These are phyloP conservation scores for Stictocephala bisonia DNA, from an alignment of 2,888 invertebrate genomes.

Conservation along the genomic window DNA sequence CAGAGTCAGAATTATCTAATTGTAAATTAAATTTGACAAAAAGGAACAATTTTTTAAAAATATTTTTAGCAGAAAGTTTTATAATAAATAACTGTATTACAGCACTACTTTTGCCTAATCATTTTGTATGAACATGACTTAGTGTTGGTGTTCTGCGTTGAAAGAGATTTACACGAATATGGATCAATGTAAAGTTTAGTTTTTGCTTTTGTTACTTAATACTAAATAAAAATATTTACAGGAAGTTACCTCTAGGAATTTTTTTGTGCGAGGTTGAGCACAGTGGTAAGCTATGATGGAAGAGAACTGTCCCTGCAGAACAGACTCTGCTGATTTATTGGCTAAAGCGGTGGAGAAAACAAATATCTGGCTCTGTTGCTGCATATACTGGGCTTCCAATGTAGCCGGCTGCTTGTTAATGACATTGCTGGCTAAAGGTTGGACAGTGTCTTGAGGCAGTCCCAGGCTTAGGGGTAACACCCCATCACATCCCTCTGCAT, in stretches of 20 bases:
- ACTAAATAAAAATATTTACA: not conserved
- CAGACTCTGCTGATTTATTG: slow-evolving; percentile 94
- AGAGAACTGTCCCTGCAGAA: slow-evolving; percentile 87
- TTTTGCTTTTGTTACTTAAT: too few species aligned
- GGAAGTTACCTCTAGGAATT: slow-evolving; percentile 83
- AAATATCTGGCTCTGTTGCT: slow-evolving; percentile 98
- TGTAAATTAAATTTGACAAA: too few species aligned
- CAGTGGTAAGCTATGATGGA: slow-evolving; percentile 96
- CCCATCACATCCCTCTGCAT: slow-evolving; percentile 51
- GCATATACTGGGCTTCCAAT: slow-evolving; percentile 89
- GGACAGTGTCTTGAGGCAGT: slow-evolving; percentile 64
- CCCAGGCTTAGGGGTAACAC: slow-evolving; percentile 41
- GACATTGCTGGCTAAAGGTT: slow-evolving; percentile 81
- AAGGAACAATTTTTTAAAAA: too few species aligned
- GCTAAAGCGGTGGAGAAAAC: slow-evolving; percentile 95
- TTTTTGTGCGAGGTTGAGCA: slow-evolving; percentile 94
- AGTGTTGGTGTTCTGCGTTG: too few species aligned
- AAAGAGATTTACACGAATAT: too few species aligned
- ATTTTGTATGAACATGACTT: too few species aligned
- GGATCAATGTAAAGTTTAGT: too few species aligned
- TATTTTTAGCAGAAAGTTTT: too few species aligned
- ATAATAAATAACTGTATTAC: too few species aligned
- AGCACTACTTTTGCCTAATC: too few species aligned
- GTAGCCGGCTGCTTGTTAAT: slow-evolving; percentile 79
- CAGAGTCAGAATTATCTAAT: too few species aligned